These are phyloP conservation scores for Urocitellus parryii DNA, from an alignment of 2,113 vertebrate species.

Conservation along the genomic window DNA sequence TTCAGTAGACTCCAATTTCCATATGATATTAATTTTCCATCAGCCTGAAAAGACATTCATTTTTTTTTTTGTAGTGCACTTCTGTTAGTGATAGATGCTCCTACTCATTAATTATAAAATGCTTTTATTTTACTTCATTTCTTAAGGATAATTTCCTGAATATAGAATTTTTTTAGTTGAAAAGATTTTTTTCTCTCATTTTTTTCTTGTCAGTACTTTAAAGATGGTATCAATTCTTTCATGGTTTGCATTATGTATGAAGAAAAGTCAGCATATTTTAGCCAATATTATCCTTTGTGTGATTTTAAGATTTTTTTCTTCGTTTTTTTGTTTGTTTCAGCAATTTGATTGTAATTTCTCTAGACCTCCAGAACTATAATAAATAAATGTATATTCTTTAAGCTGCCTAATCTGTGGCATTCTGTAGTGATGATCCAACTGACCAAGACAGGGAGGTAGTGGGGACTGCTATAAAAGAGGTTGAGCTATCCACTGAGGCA, in stretches of 20 bases:
- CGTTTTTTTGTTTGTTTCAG: background rate
- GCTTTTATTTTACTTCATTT: background rate
- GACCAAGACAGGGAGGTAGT: background rate
- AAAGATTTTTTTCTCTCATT: background rate
- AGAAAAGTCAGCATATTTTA: background rate
- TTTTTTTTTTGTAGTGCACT: background rate
- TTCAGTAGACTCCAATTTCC: background rate
- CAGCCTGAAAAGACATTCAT: background rate
- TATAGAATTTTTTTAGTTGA: background rate
- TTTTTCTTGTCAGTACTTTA: background rate
- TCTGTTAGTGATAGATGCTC: background rate
- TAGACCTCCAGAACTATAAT: background rate
- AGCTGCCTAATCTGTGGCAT: background rate
- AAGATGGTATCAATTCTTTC: background rate
- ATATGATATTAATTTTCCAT: background rate
- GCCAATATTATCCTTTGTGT: background rate
- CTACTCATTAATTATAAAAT: background rate
- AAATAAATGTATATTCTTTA: background rate
- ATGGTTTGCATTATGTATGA: background rate
- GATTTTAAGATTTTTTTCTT: background rate
- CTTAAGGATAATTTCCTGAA: background rate
- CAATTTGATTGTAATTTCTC: background rate
- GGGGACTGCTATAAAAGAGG: background rate
- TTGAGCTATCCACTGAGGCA: background rate
- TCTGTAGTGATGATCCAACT: too few species aligned